Base-by-base conservation (phyloP, 1,140 invertebrate genomes). In the Danaus melanippus region DNA sequence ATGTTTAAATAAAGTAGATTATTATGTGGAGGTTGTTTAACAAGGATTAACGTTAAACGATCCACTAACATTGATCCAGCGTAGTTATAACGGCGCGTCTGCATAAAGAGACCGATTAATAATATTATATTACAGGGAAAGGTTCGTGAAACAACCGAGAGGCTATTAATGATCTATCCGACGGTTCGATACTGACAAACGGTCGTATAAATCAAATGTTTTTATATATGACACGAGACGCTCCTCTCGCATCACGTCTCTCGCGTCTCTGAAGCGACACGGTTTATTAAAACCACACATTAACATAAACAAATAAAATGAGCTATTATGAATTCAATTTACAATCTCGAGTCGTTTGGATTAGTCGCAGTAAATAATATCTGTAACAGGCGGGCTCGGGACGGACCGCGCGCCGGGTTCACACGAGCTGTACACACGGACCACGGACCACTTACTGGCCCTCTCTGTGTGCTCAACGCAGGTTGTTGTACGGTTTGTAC, bases 271-370 rank as follows among this genome's bases (percentile, higher is more conserved):
- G 68, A 69, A 60, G 67, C 60, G 67, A 73, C 60, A 67, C 66
- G 70, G 56, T 74, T 84, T 82, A 86, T 86, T 86, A 84, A 86
- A 86, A 76, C 73, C 68, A 65, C 63, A 71, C 73, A 84, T 86
- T 86, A 84, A 81, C 81, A 86, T 86, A 86, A 84, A 86, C 81
- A 86, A 86, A 86, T 84, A 86, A 86, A 86, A 86, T 76, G 72
- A 60, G 74, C 76, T 81, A 84, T 86, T 86, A 84, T 68, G 77
- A 81, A 82, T 84, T 84, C 84, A 84, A 84, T 86, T 86, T 86
- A 86, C 81, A 84, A 84, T 84, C 72, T 77, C 80, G 76, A 83
- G 83, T 80, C 79, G 75, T 75, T 84, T 80, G 69, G 79, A 84
- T 86, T 86, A 82, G 81, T 82, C 77, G 84, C 80, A 79, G 77